Conservation (phyloP, 2,797 vertebrate genomes). For the Carapus acus region DNA sequence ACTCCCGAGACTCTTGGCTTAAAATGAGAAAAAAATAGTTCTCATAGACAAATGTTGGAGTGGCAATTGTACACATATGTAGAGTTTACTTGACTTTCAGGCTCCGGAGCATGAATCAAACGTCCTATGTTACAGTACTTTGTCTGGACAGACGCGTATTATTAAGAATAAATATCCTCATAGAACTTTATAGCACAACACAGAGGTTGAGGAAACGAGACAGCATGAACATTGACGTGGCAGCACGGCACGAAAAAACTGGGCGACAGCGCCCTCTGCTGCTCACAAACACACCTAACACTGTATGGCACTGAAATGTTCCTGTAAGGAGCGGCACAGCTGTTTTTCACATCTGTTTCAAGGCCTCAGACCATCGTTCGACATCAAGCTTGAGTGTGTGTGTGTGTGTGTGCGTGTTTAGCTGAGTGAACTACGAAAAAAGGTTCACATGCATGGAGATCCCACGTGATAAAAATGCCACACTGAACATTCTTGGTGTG, state of each 20-base stretch:
- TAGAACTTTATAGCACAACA: conserved; percentile 51
- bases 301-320: conserved; percentile 37
- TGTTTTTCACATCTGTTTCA: conserved; percentile 25
- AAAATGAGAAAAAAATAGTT: conserved; percentile 52
- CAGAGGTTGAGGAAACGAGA: conserved; percentile 41
- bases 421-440: conserved; percentile 1
- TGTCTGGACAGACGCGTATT: conserved; percentile 47
- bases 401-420: not conserved
- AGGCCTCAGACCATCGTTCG: conserved; percentile 10
- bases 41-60: conserved; percentile 55
- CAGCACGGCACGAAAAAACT: conserved; percentile 18
- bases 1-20: conserved; percentile 59
- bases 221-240: conserved; percentile 36
- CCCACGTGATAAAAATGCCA: conserved; percentile 24
- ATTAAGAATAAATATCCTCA: conserved; percentile 62
- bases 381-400: not conserved
- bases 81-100: conserved; percentile 62
- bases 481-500: not conserved
- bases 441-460: not conserved
- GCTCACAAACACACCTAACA: conserved; percentile 37
- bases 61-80: conserved; percentile 54
- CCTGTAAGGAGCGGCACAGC: conserved; percentile 24
- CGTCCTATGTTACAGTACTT: conserved; percentile 61
- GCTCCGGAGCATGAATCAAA: conserved; percentile 59
- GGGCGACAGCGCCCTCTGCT: conserved; percentile 21